Conservation (phyloP, 2,888 invertebrate genomes). For the Synanthedon andrenaeformis region DNA sequence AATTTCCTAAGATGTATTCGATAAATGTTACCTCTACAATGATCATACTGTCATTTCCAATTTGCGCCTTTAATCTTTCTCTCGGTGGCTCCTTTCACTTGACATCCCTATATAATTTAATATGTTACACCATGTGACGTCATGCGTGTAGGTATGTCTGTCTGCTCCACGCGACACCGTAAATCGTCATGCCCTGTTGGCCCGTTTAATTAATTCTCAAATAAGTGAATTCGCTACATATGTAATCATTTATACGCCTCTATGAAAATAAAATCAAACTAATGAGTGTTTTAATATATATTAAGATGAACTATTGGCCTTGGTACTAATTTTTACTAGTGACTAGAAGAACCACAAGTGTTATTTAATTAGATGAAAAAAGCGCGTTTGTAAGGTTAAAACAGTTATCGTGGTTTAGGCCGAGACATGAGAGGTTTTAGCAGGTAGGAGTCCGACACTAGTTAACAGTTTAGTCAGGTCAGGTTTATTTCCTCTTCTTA, state of each 20-base stretch:
- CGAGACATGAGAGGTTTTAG: too few species aligned
- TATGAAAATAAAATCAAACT: too few species aligned
- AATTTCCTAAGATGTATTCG: not conserved
- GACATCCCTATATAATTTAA: conserved; percentile 43
- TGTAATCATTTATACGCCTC: conserved; percentile 9
- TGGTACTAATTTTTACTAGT: too few species aligned
- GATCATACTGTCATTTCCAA: not conserved
- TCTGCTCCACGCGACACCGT: conserved; percentile 28
- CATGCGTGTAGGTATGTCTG: conserved; percentile 49
- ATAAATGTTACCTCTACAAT: not conserved
- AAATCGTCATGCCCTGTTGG: conserved; percentile 59
- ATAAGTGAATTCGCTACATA: conserved; percentile 29
- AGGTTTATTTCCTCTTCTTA: too few species aligned
- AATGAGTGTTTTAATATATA: too few species aligned
- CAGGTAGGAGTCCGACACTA: too few species aligned
- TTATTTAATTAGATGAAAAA: too few species aligned
- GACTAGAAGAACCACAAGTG: too few species aligned
- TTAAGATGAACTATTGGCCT: too few species aligned
- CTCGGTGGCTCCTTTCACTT: conserved; percentile 14
- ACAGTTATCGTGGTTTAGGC: too few species aligned
- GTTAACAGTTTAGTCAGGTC: too few species aligned
- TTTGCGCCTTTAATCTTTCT: conserved; percentile 5
- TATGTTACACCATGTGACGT: conserved; percentile 42
- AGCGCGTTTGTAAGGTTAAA: too few species aligned
- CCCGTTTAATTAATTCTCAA: conserved; percentile 62